phyloP scores from a whole-genome alignment of 2,113 vertebrate species.

The Motacilla tschutschensis region DNA sequence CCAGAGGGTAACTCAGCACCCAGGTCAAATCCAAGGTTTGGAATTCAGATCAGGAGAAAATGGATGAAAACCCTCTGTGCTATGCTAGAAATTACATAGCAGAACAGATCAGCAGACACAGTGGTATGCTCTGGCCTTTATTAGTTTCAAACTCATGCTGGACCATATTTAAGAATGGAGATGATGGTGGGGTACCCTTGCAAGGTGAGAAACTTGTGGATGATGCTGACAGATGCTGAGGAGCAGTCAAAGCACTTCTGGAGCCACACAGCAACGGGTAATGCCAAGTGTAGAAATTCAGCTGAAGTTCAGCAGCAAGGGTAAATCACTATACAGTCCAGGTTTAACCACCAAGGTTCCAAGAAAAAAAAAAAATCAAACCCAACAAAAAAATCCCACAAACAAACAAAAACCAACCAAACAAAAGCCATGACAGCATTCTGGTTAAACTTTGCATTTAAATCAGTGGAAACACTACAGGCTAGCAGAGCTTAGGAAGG shows the following conservation, averaged over 20 bases:
- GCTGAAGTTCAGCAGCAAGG: not conserved
- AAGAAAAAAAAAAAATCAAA: too few species aligned
- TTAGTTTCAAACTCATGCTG: not conserved
- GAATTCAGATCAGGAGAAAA: not conserved
- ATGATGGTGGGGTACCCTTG: accelerated
- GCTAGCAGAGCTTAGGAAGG: not conserved
- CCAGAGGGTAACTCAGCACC: accelerated
- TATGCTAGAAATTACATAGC: not conserved
- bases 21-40: not conserved
- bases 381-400: not conserved
- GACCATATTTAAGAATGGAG: not conserved
- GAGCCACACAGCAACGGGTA: not conserved
- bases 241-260: not conserved
- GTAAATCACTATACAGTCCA: not conserved
- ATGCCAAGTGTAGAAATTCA: not conserved
- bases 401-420: not conserved
- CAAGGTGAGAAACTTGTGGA: not conserved
- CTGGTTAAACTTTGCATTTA: not conserved
- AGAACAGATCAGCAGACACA: not conserved
- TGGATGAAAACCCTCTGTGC: not conserved
- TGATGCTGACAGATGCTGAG: not conserved
- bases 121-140: not conserved
- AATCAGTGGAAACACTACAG: not conserved
- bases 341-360: not conserved
- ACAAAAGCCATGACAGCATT: accelerated